These are phyloP conservation scores for Trachelus troglodyta DNA, from an alignment of 2,888 invertebrate genomes.

Conservation along the genomic window DNA sequence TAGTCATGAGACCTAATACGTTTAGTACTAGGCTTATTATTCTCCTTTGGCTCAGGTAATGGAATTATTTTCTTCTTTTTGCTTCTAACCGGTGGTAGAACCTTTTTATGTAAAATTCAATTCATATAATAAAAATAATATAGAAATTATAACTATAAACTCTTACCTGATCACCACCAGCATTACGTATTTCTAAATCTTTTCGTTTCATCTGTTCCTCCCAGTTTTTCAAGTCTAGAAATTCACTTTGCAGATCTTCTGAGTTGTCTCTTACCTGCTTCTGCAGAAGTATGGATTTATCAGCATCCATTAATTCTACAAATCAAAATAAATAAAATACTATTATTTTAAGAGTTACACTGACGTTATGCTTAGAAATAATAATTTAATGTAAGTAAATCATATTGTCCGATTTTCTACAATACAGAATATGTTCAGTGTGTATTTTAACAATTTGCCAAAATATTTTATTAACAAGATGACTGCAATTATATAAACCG, in stretches of 20 bases:
- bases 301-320: constrained; percentile 64
- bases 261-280: constrained; percentile 79
- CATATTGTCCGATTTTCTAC: neutral
- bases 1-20: constrained; percentile 76
- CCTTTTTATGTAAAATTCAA: constrained; percentile 47
- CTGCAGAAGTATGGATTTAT: constrained; percentile 76
- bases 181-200: constrained; percentile 71
- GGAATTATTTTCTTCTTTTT: constrained; percentile 58
- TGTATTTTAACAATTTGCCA: neutral
- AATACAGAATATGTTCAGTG: neutral
- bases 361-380: neutral
- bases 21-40: constrained; percentile 52
- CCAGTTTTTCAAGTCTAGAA: constrained; percentile 79
- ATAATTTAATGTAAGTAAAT: neutral
- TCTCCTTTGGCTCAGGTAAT: constrained; percentile 29
- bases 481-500: too few species aligned
- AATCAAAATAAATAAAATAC: neutral
- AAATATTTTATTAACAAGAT: neutral
- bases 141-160: neutral
- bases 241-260: constrained; percentile 76
- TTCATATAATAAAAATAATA: constrained; percentile 7
- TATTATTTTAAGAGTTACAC: too few species aligned
- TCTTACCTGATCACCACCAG: constrained; percentile 42
- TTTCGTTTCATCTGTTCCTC: constrained; percentile 79
- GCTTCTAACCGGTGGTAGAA: constrained; percentile 70